Evolutionary conservation across 2,888 invertebrate genomes (phyloP).

Genomic region (Aphodius sticticus): DNA sequence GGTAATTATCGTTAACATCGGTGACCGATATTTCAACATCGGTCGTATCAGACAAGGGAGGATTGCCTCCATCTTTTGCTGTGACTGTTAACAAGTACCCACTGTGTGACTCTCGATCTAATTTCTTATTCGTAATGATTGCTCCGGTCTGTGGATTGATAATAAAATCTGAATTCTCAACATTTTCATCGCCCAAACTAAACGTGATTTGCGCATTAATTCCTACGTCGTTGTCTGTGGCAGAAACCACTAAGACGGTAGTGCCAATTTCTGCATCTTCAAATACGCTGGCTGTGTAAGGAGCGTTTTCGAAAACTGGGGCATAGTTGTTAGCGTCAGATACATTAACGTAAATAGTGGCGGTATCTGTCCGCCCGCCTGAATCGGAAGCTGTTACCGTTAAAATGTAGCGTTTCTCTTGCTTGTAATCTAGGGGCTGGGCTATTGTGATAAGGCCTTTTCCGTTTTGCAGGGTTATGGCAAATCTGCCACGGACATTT

Average conservation of each 20-base stretch:
- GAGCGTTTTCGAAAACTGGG: slow-evolving; percentile 92
- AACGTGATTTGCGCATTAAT: slow-evolving; percentile 91
- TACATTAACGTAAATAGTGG: slow-evolving; percentile 90
- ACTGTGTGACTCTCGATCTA: slow-evolving; percentile 86
- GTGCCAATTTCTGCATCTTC: slow-evolving; percentile 94
- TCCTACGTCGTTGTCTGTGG: slow-evolving; percentile 94
- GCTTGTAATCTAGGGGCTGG: slow-evolving; percentile 91
- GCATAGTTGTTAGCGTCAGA: slow-evolving; percentile 95
- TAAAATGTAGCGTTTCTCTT: slow-evolving; percentile 86
- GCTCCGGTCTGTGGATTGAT: slow-evolving; percentile 95
- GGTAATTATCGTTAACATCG: slow-evolving; percentile 96
- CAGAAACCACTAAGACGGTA: slow-evolving; percentile 90
- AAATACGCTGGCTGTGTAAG: slow-evolving; percentile 88
- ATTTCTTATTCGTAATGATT: slow-evolving; percentile 81
- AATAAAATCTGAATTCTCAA: slow-evolving; percentile 76
- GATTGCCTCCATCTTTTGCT: slow-evolving; percentile 91
- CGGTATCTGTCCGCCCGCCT: slow-evolving; percentile 86
- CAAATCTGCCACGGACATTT: slow-evolving; percentile 85
- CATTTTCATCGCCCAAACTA: slow-evolving; percentile 73
- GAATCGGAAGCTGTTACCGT: slow-evolving; percentile 89
- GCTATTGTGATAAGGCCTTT: slow-evolving; percentile 87
- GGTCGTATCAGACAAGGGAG: slow-evolving; percentile 90
- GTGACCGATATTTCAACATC: slow-evolving; percentile 94
- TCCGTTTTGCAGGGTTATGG: slow-evolving; percentile 89
- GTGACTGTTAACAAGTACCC: slow-evolving; percentile 91